These are phyloP conservation scores for Lycodopsis pacificus DNA, from an alignment of 2,797 vertebrate genomes.

Conservation along the genomic window DNA sequence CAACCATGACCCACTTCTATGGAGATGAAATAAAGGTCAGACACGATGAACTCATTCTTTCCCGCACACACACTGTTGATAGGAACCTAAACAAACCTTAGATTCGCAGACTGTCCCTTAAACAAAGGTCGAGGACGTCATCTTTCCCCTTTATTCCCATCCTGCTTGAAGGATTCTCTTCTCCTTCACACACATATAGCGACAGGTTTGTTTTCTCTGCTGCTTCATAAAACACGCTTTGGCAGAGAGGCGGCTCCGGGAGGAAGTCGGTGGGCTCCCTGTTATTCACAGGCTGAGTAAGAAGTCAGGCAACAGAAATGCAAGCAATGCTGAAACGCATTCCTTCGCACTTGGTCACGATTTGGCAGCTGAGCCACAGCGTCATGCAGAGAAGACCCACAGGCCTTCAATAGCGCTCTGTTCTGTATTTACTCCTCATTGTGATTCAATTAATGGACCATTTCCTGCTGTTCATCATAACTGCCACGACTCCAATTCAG, in stretches of 20 bases:
- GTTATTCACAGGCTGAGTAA: constrained; percentile 64
- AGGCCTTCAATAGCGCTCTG: constrained; percentile 10
- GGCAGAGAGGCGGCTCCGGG: constrained; percentile 13
- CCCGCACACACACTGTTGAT: constrained; percentile 34
- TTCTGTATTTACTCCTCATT: background rate
- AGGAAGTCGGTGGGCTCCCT: constrained; percentile 52
- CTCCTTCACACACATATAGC: too few species aligned
- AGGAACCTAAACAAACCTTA: constrained; percentile 25
- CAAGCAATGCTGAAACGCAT: constrained; percentile 70
- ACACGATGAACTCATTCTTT: constrained; percentile 47
- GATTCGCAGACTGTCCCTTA: background rate
- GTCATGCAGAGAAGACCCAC: constrained; percentile 52
- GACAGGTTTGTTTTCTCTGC: constrained; percentile 26
- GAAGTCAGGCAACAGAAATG: constrained; percentile 75
- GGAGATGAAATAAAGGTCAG: constrained; percentile 93
- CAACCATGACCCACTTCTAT: constrained; percentile 93
- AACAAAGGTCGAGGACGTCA: constrained; percentile 20
- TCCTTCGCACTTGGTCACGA: constrained; percentile 69
- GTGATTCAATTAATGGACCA: background rate
- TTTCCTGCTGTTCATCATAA: background rate
- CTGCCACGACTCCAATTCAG: background rate
- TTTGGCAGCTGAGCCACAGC: constrained; percentile 59
- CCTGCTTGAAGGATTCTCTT: background rate
- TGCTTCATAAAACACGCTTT: constrained; percentile 55
- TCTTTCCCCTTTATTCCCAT: background rate